Base-by-base conservation (phyloP, 1,140 invertebrate species). In the Xylocopa sonorina region DNA sequence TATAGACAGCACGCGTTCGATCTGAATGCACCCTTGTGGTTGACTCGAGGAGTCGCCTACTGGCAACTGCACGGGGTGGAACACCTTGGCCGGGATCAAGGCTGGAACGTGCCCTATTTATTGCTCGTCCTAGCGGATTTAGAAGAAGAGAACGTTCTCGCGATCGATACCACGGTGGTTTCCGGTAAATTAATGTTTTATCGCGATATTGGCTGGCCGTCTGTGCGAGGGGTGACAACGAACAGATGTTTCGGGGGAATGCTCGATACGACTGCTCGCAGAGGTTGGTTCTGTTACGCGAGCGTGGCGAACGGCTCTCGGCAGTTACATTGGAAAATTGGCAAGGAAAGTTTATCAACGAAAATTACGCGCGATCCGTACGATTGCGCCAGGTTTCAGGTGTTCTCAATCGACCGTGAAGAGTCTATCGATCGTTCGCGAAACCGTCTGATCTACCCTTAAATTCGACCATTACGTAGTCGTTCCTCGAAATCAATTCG, bases 181-280 rank as follows among this genome's bases (percentile, higher is more conserved):
- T 77, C 55, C 66, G 24, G 43, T 51, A 78, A 78, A 78, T 60
- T 60, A 78, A 71, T 50, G 66, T 60, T 78, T 71, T 78, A 60
- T 78, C 75, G 55, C 55, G 18, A 53, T 51, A 51, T 41, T 53
- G 24, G 58, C 24, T 53, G 24, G 58, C 24, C 46, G 34, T 6
- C 14, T 4, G 29, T 18, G 0, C 41, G 43, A 60, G 53, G 75
- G 53, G 34, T 41, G 75, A 62, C 75, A 71, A 16, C 18, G 66
- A 71, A 78, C 75, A 62, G 66, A 78, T 78, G 66, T 78, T 71
- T 46, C 27, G 0, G 38, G 53, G 34, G 53, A 58, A 50, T 50
- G 41, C 16, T 69, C 41, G 64, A 69, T 69, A 77, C 66, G 41
- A 16, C 34, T 24, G 21, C 5, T 3, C 27, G 18, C 48, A 34